phyloP scores from a whole-genome alignment of 2,888 invertebrate genomes.

The Lobophora halterata region DNA sequence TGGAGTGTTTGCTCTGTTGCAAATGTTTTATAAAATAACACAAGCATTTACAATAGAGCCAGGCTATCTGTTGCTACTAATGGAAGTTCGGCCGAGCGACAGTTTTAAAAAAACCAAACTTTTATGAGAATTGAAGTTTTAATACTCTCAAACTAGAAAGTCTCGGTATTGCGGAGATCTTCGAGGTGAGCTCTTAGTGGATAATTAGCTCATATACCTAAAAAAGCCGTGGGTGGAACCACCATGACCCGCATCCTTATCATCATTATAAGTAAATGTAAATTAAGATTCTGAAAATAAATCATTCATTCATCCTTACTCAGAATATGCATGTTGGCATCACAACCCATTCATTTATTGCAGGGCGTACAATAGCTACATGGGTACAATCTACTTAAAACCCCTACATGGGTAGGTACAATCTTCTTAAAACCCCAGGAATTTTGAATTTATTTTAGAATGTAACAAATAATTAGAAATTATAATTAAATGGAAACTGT shows the following conservation, averaged over 20 bases:
- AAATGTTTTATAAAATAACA: constrained; percentile 13
- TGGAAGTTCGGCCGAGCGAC: no score
- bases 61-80: constrained; percentile 12
- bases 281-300: no score
- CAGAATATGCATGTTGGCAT: background rate
- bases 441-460: constrained; percentile 3
- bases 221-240: constrained; percentile 2
- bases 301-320: no score
- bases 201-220: background rate
- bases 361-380: constrained; percentile 3
- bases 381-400: constrained; percentile 3
- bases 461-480: background rate
- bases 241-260: constrained; percentile 1
- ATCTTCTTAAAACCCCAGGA: constrained; percentile 1
- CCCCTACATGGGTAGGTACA: no score
- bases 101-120: no score
- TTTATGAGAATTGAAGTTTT: no score
- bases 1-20: constrained; percentile 5
- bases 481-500: no score
- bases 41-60: constrained; percentile 15
- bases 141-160: constrained; percentile 1
- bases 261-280: no score
- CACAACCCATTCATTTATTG: constrained; percentile 1
- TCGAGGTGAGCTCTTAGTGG: constrained; percentile 1
- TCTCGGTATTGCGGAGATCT: background rate